Evolutionary conservation across 2,113 vertebrate genomes (phyloP).

Genomic region (Pseudorectes ferrugineus): DNA sequence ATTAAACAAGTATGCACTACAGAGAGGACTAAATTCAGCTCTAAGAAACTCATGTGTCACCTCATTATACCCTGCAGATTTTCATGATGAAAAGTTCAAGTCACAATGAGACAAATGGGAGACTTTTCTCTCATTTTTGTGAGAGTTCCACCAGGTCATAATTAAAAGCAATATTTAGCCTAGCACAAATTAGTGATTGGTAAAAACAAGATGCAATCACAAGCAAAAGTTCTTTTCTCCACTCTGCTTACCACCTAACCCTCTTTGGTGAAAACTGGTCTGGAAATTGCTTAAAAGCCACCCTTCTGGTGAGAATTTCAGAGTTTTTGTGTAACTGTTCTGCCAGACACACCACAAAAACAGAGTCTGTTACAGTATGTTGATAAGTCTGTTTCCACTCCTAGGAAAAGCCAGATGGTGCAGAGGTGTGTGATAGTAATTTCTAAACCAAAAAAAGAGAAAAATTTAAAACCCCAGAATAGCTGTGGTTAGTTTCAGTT

Average conservation of each 20-base stretch:
- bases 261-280: background rate
- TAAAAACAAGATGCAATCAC: background rate
- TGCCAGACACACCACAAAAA: background rate
- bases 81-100: slow-evolving; percentile 25
- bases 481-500: background rate
- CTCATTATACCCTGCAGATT: background rate
- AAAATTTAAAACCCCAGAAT: background rate
- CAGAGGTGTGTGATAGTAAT: background rate
- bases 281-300: background rate
- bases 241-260: background rate
- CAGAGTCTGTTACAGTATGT: background rate
- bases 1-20: background rate
- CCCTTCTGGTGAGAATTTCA: slow-evolving; percentile 1
- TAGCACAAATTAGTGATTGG: background rate
- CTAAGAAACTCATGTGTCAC: slow-evolving; percentile 15
- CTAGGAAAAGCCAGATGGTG: slow-evolving; percentile 4
- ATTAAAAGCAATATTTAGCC: slow-evolving; percentile 1
- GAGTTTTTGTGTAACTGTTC: background rate
- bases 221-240: background rate
- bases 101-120: background rate
- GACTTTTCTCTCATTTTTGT: background rate
- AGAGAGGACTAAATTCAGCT: background rate
- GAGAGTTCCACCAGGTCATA: background rate
- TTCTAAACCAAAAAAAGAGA: background rate
- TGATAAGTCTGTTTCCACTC: slow-evolving; percentile 21